Conservation (phyloP, 2,888 invertebrate genomes). For the Synergus itoensis region DNA sequence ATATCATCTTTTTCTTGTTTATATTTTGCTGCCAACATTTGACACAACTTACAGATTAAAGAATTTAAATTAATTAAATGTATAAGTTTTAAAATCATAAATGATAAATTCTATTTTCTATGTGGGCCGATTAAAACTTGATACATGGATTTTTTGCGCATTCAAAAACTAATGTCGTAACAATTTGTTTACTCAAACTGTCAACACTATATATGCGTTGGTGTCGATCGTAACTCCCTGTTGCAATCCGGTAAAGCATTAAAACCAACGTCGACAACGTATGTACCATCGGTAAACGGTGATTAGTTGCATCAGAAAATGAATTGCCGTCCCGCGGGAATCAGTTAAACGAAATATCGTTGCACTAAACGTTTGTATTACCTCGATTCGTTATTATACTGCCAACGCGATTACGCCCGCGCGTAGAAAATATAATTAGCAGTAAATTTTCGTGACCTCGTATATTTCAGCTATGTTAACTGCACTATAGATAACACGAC, state of each 20-base stretch:
- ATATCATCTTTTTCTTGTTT: slow-evolving; percentile 20
- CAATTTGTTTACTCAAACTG: slow-evolving; percentile 11
- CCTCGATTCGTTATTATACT: slow-evolving; percentile 42
- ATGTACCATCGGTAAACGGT: slow-evolving; percentile 40
- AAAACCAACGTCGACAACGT: slow-evolving; percentile 43
- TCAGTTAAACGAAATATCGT: slow-evolving; percentile 45
- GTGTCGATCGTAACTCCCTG: slow-evolving; percentile 36
- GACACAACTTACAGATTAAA: neutral
- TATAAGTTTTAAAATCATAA: neutral
- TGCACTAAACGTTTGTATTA: slow-evolving; percentile 41
- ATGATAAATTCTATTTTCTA: neutral
- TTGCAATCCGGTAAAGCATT: slow-evolving; percentile 38
- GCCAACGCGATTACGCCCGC: slow-evolving; percentile 45
- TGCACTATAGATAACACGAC: slow-evolving; percentile 11
- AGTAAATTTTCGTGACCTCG: slow-evolving; percentile 53
- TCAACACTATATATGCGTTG: slow-evolving; percentile 19
- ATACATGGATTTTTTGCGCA: no score
- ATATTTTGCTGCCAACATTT: slow-evolving; percentile 2
- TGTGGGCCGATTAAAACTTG: no score
- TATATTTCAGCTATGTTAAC: slow-evolving; percentile 24
- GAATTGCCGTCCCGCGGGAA: slow-evolving; percentile 41
- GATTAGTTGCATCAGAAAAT: slow-evolving; percentile 46
- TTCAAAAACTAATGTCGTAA: neutral
- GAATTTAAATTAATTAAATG: neutral
- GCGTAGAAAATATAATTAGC: slow-evolving; percentile 54